phyloP scores from a whole-genome alignment of 2,797 vertebrate genomes.

The Salmo trutta region DNA sequence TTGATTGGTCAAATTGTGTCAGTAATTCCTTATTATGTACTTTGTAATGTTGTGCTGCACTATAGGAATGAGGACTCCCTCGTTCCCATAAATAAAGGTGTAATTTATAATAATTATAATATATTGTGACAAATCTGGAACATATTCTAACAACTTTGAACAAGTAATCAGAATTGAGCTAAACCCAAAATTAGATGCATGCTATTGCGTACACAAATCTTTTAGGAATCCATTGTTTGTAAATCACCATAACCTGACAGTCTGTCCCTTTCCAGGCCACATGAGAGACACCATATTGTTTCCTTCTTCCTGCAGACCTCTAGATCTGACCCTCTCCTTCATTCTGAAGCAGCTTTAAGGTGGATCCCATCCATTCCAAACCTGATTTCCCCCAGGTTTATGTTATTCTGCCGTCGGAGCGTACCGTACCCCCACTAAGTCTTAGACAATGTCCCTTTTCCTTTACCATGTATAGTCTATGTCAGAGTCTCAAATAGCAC shows the following conservation, averaged over 20 bases:
- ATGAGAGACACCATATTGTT: not conserved
- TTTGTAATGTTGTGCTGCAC: not conserved
- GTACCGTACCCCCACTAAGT: too few relatives aligned
- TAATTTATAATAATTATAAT: not conserved
- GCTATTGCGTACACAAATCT: too few relatives aligned
- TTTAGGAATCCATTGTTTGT: not conserved
- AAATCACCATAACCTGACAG: not conserved
- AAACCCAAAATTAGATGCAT: too few relatives aligned
- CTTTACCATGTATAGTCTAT: not conserved
- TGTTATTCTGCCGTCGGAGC: too few relatives aligned
- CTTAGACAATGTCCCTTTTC: conserved; percentile 4
- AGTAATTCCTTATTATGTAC: not conserved
- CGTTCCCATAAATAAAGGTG: not conserved
- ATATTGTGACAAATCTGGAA: not conserved
- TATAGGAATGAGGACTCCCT: not conserved
- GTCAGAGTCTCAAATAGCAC: too few relatives aligned
- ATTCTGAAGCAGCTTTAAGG: not conserved
- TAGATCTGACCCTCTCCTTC: not conserved
- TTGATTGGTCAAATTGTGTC: not conserved
- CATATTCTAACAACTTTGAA: not conserved
- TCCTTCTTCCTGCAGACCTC: not conserved
- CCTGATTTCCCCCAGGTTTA: too few relatives aligned
- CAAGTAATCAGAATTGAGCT: too few relatives aligned
- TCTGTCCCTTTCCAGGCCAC: not conserved
- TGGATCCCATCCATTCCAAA: not conserved